Evolutionary conservation across 2,888 invertebrate genomes (phyloP).

Genomic region (Hyles lineata): DNA sequence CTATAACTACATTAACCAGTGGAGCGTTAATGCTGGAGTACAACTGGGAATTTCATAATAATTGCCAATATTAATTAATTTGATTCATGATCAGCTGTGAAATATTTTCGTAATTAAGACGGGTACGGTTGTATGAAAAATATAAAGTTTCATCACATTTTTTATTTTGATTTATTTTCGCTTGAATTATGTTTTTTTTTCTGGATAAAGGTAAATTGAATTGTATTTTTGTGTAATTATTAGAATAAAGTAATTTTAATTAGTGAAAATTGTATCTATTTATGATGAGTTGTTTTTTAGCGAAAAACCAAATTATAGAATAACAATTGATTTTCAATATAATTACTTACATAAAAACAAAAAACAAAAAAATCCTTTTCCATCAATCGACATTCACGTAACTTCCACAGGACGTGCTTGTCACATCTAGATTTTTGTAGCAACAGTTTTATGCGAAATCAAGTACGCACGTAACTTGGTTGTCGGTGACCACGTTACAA

Average conservation of each 20-base stretch:
- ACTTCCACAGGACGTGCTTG: neutral
- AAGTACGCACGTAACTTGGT: constrained; percentile 3
- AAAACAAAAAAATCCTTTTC: neutral
- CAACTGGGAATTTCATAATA: constrained; percentile 46
- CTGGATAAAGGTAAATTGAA: neutral
- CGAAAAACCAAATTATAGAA: too few relatives aligned
- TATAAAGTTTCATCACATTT: too few relatives aligned
- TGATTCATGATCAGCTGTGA: constrained; percentile 26
- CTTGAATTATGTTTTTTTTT: neutral
- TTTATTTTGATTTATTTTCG: too few relatives aligned
- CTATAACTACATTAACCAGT: constrained; percentile 32
- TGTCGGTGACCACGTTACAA: constrained; percentile 15
- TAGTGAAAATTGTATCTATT: too few relatives aligned
- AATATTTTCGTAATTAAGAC: constrained; percentile 25
- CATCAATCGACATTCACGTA: neutral
- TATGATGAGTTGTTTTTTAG: too few relatives aligned
- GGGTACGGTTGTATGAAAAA: neutral
- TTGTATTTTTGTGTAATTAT: too few relatives aligned
- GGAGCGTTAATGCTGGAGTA: constrained; percentile 41
- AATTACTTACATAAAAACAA: neutral
- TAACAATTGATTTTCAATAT: too few relatives aligned
- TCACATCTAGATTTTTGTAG: constrained; percentile 1
- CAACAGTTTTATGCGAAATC: constrained; percentile 19
- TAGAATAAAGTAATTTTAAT: too few relatives aligned
- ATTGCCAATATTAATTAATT: constrained; percentile 35